Percentiles rank a stretch among this genome's conserved stretches.
Evolutionary conservation across 2,113 vertebrate species (phyloP).

Genomic region (Lepus americanus): DNA sequence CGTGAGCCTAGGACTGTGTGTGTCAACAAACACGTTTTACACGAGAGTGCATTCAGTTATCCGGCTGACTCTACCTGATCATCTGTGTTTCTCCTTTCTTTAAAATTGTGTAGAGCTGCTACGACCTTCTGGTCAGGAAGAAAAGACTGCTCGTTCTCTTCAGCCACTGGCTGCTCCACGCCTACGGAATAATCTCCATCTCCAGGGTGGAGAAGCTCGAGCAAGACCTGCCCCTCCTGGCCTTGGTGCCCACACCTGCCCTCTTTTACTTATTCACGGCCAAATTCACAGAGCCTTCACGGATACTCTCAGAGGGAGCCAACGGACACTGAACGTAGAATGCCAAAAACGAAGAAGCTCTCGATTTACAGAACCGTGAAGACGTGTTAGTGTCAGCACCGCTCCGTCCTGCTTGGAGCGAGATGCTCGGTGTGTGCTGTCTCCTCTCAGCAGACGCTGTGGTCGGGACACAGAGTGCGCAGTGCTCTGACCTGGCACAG

Average conservation of each 20-base stretch:
- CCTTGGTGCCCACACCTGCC: constrained; percentile 95
- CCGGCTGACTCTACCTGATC: background rate
- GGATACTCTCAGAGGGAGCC: constrained; percentile 95
- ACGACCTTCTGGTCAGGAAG: constrained; percentile 96
- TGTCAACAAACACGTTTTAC: constrained; percentile 19
- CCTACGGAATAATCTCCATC: constrained; percentile 98
- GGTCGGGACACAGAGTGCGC: background rate
- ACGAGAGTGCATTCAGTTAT: background rate
- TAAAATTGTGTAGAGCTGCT: constrained; percentile 90
- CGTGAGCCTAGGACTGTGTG: background rate
- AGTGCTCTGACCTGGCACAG: too few relatives aligned
- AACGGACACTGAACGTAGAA: constrained; percentile 92
- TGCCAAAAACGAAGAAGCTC: constrained; percentile 58
- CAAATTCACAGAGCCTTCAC: constrained; percentile 96
- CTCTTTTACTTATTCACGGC: constrained; percentile 97
- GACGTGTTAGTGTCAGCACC: constrained; percentile 11
- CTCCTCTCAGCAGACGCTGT: background rate
- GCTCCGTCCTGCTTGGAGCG: constrained; percentile 21
- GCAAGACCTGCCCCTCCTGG: constrained; percentile 95
- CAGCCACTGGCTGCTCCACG: constrained; percentile 99
- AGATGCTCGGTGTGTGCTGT: background rate
- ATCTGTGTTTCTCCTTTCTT: constrained; percentile 65
- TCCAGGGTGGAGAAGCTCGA: constrained; percentile 95
- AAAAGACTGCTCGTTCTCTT: constrained; percentile 97
- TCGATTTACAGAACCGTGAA: background rate